These are phyloP conservation scores for Columbina picui DNA, from an alignment of 2,113 vertebrate genomes.

Conservation along the genomic window DNA sequence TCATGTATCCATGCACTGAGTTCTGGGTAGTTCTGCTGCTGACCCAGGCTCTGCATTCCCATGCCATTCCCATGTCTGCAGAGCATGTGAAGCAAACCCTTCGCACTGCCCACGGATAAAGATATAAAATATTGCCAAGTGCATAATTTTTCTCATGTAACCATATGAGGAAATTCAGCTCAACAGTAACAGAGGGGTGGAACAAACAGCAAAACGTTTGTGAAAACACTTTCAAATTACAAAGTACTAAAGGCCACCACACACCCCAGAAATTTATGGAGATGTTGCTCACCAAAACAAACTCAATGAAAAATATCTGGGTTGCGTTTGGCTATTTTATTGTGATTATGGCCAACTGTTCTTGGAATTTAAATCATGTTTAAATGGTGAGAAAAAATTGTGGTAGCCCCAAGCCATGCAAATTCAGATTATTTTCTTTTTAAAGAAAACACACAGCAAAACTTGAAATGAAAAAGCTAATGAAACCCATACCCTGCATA, in stretches of 20 bases:
- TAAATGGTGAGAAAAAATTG: constrained; percentile 64
- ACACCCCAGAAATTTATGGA: background rate
- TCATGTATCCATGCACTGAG: background rate
- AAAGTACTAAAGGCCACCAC: background rate
- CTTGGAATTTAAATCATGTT: constrained; percentile 69
- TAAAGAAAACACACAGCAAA: constrained; percentile 30
- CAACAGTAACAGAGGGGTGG: fast-evolving
- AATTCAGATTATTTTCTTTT: constrained; percentile 33
- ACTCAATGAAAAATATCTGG: constrained; percentile 53
- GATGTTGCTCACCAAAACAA: constrained; percentile 16
- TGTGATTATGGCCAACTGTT: constrained; percentile 49
- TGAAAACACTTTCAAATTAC: background rate
- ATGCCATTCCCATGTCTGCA: background rate
- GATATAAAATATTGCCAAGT: background rate
- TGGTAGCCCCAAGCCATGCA: constrained; percentile 69
- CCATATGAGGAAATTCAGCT: background rate
- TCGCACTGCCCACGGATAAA: background rate
- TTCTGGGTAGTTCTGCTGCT: background rate
- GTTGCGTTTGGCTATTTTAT: constrained; percentile 16
- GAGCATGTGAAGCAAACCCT: background rate
- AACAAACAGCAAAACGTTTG: background rate
- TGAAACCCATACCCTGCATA: constrained; percentile 13
- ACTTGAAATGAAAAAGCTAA: constrained; percentile 57
- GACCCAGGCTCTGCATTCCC: background rate
- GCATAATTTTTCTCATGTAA: fast-evolving